Conservation (phyloP, 2,113 vertebrate genomes). For the Nyctibius bracteatus region DNA sequence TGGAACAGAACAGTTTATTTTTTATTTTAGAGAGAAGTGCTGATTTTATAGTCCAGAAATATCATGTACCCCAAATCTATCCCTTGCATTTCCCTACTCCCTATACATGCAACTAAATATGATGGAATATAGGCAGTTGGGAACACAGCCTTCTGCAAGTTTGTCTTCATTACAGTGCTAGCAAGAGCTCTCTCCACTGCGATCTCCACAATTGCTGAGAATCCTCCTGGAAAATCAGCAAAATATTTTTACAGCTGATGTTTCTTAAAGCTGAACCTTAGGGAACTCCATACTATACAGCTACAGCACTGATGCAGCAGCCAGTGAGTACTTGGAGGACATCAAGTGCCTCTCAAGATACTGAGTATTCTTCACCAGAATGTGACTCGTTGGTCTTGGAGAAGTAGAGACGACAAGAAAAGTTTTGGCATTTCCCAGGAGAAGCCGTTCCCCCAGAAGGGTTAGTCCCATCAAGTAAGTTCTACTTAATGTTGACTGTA, state of each 20-base stretch:
- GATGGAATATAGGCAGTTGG: rapidly evolving
- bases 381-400: rapidly evolving
- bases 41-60: background rate
- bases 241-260: background rate
- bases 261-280: background rate
- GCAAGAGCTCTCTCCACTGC: background rate
- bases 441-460: background rate
- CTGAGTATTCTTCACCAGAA: background rate
- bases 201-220: background rate
- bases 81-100: background rate
- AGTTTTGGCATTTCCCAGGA: background rate
- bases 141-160: background rate
- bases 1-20: background rate
- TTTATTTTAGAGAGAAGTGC: background rate
- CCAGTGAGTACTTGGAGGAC: background rate
- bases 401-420: background rate
- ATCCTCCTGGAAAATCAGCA: background rate
- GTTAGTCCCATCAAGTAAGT: rapidly evolving
- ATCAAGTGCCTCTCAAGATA: rapidly evolving
- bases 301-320: background rate
- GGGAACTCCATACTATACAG: background rate
- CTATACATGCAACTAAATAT: rapidly evolving
- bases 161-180: background rate
- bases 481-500: background rate
- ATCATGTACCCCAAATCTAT: rapidly evolving